Base-by-base conservation (phyloP, 2,797 vertebrate species). In the Argyrosomus regius region DNA sequence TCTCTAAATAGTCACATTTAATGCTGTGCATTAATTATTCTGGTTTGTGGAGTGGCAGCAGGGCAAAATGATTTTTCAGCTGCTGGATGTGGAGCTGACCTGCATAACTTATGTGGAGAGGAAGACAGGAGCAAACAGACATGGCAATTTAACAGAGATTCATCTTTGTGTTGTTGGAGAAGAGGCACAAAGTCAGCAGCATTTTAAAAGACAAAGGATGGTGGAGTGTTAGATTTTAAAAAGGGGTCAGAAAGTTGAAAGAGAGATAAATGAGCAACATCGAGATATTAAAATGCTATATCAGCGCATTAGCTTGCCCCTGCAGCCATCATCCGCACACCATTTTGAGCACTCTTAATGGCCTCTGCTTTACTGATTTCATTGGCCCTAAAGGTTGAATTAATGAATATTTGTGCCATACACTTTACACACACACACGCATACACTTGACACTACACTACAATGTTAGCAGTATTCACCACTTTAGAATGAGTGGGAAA, bases 331-430 rank as follows among this genome's bases (percentile, higher is more conserved):
- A 28, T 54, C 31, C 7, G 14, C 46, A 17, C 17, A 14, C n/a
- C 75, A 71, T 81, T 80, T 50, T 43, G 31, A 81, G 56, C 67
- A 18, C 16, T 64, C 52, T 41, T 81, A 75, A 83, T 72, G 65
- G 75, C n/a, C 50, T 50, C 41, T 72, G 72, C 78, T 82, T 66
- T 63, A 56, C 73, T 75, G 65, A 56, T 59, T 80, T 60, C 7
- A 56, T 71, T 77, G 24, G 60, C 56, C 70, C 83, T 72, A 2
- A 1, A 71, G 78, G 68, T 80, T 65, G 41, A 75, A 76, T 84
- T 69, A 87, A 87, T 87, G 50, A 60, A 39, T 65, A 59, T 72
- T 76, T 82, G 54, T 76, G 43, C 18, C 20, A 1, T 14, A n/a
- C 39, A n/a, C 20, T 35, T 35, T 45, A 13, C 4, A 16, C 67